Evolutionary conservation across 2,113 vertebrate species (phyloP).

Genomic region (Crypturellus undulatus): DNA sequence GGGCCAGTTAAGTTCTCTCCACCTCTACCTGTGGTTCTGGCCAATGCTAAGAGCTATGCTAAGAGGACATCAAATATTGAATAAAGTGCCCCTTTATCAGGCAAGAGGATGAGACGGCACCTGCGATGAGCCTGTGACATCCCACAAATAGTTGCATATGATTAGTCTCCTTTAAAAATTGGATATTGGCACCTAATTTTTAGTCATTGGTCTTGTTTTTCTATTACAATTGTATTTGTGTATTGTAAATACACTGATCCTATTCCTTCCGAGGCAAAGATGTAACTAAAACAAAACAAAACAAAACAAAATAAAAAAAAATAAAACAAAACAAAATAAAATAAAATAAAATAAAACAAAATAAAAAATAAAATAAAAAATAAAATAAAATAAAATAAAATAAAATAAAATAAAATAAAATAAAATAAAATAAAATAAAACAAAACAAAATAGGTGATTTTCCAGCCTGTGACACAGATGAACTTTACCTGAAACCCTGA

Average conservation of each 20-base stretch:
- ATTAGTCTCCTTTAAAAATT: neutral
- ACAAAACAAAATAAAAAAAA: too few relatives aligned
- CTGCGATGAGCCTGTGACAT: neutral
- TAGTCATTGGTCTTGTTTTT: neutral
- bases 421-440: too few relatives aligned
- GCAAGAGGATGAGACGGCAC: neutral
- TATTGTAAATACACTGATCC: neutral
- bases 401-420: too few relatives aligned
- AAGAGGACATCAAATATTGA: neutral
- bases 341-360: too few relatives aligned
- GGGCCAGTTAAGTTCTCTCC: neutral
- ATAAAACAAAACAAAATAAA: too few relatives aligned
- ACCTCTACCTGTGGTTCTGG: neutral
- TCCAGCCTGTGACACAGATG: neutral
- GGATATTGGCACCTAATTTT: neutral
- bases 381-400: too few relatives aligned
- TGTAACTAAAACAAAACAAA: too few relatives aligned
- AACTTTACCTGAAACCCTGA: neutral
- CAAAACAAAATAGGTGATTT: neutral
- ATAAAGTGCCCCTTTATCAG: neutral
- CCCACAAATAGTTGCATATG: accelerated
- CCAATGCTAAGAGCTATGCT: neutral
- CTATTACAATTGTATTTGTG: accelerated
- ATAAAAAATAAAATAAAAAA: too few relatives aligned
- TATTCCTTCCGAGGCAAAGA: neutral